Evolutionary conservation across 2,113 vertebrate species (phyloP), one percentile per base, ranked within the genome.

Genomic region (Sarotherodon lohbergeri): DNA sequence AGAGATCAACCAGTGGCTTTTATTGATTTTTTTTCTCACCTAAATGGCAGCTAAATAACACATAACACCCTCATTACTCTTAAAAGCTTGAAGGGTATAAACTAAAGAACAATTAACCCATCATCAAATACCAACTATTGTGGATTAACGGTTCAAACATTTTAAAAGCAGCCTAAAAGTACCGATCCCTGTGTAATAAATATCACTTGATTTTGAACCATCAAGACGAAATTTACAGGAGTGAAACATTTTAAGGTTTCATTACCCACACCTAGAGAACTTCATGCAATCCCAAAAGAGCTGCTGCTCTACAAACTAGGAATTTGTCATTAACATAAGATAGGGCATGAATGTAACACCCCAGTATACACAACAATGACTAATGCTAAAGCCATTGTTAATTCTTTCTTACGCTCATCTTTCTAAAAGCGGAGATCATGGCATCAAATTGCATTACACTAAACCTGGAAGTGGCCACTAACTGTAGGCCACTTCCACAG

Each of bases 141-240:
- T 32, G 27, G 73, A 78, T 52, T 50, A 78, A 78, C 0, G 0
- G 17, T 52, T 78, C 43, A 78, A 78, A 50, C 2, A 50, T 7
- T 32, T n/a, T 52, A 34, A 52, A 34, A n/a, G 0, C 16, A 32
- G 10, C 46, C 10, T 50, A 3, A 32, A 50, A 76, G 24, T 32
- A 71, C 7, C 43, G 71, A 29, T 0, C 9, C 24, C 16, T 13
- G 16, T 17, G 6, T 32, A 78, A 78, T 52, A 76, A 73, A 73
- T 32, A 29, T 50, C 43, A 50, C 46, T 78, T 12, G 4, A 29
- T 32, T 76, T 50, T 19, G 9, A 76, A 50, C 71, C 9, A 76
- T 50, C 48, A 78, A 52, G 6, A 0, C 0, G 0, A 32, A 46
- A 34, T 52, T 29, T 32, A 12, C 9, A 48, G 41, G 41, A 76